Base-by-base conservation (phyloP, 2,888 invertebrate genomes). In the Fragum sueziense region DNA sequence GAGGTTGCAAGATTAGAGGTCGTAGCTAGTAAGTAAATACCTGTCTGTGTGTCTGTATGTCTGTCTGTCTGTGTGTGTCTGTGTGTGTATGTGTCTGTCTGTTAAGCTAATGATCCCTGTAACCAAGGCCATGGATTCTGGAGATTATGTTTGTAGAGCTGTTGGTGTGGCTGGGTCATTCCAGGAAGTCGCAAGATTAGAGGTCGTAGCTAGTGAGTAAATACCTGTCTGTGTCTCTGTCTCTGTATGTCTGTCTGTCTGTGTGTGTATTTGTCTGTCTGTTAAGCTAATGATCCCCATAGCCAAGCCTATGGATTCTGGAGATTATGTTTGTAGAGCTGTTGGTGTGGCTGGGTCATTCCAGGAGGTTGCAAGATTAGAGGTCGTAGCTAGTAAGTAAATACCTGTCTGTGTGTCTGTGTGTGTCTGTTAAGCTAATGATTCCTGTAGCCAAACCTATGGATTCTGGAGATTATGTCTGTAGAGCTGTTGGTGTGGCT, bases 351-450 rank as follows among this genome's bases (percentile, higher is more conserved):
- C 96, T 33, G 87, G 87, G 11, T 72, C 80, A 33, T 86, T 79
- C 68, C 86, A 86, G 37, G 90, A 89, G 1, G 82, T 85, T 1
- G 91, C 87, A 11, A 86, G 85, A 27, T 86, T 92, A 3, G 82
- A 79, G 3, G 91, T 92, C 0, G 88, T 88, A 20, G 79, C 81
- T 70, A 81, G 91, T 91, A 81, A 83, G 90, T 83, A 14, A 14
- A 47, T 2, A 47, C 17, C n/a, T n/a, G n/a, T n/a, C n/a, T n/a
- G n/a, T n/a, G n/a, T n/a, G n/a, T n/a, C n/a, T n/a, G n/a, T n/a
- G n/a, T n/a, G n/a, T n/a, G n/a, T n/a, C n/a, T 71, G 98, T 98
- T 73, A 96, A 98, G 72, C 94, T 98, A 79, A 97, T 97, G 94
- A 97, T 98, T 92, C 96, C 85, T 0, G 84, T 84, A 11, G 88